Conservation (phyloP, 2,113 vertebrate species). For the Lampris megalopsis region DNA sequence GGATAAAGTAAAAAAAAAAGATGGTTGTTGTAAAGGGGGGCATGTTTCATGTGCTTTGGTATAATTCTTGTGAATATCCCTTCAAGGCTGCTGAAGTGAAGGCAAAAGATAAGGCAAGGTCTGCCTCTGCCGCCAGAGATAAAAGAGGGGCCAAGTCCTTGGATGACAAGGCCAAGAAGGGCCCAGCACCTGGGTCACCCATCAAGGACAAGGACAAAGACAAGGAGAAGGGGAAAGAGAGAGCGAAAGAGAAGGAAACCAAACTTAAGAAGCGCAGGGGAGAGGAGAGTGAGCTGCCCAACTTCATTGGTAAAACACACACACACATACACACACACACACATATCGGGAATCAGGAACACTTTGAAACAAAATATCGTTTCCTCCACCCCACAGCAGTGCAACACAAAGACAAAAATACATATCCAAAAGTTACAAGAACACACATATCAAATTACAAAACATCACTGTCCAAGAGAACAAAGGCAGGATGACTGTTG, state of each 20-base stretch:
- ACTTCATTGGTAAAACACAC: conserved; percentile 82
- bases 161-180: conserved; percentile 77
- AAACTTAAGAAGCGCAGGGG: conserved; percentile 85
- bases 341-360: too few relatives aligned
- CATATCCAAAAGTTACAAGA: too few relatives aligned
- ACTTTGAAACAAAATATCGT: too few relatives aligned
- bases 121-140: conserved; percentile 60
- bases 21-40: not conserved
- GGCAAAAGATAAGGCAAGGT: conserved; percentile 58
- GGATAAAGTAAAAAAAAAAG: not conserved
- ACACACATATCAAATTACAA: too few relatives aligned
- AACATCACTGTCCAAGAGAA: too few relatives aligned
- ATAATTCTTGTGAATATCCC: not conserved
- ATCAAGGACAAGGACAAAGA: conserved; percentile 53
- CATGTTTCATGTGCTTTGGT: not conserved
- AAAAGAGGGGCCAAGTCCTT: conserved; percentile 68
- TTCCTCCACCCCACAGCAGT: too few relatives aligned
- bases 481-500: too few relatives aligned
- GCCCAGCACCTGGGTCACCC: conserved; percentile 4
- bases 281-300: conserved; percentile 72
- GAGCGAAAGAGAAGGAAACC: conserved; percentile 75
- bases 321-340: too few relatives aligned
- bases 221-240: too few relatives aligned
- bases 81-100: conserved; percentile 74
- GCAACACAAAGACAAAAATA: too few relatives aligned